phyloP scores from a whole-genome alignment of 1,140 invertebrate species.

The Zaprionus inermis region DNA sequence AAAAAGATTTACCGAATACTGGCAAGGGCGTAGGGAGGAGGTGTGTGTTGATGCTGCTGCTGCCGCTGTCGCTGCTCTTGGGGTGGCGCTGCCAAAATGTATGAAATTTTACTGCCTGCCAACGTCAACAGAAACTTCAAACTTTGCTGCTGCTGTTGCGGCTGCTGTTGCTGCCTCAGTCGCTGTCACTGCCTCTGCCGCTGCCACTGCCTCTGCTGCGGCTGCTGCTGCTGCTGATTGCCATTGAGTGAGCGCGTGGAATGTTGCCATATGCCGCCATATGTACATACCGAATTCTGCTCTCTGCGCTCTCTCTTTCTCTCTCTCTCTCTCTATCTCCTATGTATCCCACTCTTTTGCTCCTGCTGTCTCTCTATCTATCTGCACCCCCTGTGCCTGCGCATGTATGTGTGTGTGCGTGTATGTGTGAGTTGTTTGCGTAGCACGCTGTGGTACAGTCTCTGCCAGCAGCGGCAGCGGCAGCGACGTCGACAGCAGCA shows the following conservation, averaged over 20 bases:
- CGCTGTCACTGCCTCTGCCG: slow-evolving; percentile 10
- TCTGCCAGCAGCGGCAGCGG: slow-evolving; percentile 52
- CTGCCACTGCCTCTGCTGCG: slow-evolving; percentile 30
- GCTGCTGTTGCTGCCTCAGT: slow-evolving; percentile 10
- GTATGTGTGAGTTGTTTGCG: slow-evolving; percentile 60
- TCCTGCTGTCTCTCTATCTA: background rate
- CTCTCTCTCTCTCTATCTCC: slow-evolving; percentile 15
- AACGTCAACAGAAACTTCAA: slow-evolving; percentile 63
- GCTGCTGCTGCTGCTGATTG: slow-evolving; percentile 43
- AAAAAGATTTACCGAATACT: slow-evolving; percentile 58
- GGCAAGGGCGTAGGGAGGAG: background rate
- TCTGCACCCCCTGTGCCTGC: background rate
- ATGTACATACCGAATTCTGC: slow-evolving; percentile 57
- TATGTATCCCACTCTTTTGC: background rate
- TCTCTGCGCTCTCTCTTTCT: slow-evolving; percentile 40
- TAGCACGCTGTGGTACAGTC: slow-evolving; percentile 73
- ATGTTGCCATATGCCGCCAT: slow-evolving; percentile 79
- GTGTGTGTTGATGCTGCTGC: slow-evolving; percentile 30
- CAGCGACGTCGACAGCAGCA: slow-evolving; percentile 50
- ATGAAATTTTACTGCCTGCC: slow-evolving; percentile 63
- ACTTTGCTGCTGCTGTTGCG: slow-evolving; percentile 27
- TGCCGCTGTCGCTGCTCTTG: slow-evolving; percentile 36
- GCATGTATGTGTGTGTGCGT: slow-evolving; percentile 1
- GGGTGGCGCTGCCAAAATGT: slow-evolving; percentile 65
- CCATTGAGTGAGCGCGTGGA: slow-evolving; percentile 67